Percentiles rank a stretch among this genome's conserved stretches.
phyloP scores from a whole-genome alignment of 2,888 invertebrate genomes.

The Arrhopalites spinosus region DNA sequence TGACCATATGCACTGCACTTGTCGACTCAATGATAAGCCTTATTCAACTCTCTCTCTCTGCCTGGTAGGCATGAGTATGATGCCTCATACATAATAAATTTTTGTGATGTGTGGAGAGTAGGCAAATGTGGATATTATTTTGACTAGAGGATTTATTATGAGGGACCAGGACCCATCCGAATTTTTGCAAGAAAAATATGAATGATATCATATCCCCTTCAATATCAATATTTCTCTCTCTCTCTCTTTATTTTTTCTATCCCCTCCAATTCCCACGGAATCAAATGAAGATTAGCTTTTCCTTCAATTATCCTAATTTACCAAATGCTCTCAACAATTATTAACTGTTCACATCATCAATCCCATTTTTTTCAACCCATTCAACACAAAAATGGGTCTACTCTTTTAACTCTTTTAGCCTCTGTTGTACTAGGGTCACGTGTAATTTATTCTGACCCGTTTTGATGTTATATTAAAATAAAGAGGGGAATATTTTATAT shows the following conservation, averaged over 20 bases:
- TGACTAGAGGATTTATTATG: not conserved
- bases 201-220: not conserved
- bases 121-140: too few relatives aligned
- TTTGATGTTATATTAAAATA: too few relatives aligned
- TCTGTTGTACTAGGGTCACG: too few relatives aligned
- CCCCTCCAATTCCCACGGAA: not conserved
- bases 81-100: too few relatives aligned
- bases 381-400: not conserved
- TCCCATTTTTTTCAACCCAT: not conserved
- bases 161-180: not conserved
- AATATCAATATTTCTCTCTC: not conserved
- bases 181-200: constrained; percentile 7
- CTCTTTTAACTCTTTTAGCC: too few relatives aligned
- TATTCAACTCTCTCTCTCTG: too few relatives aligned
- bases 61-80: too few relatives aligned
- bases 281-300: constrained; percentile 16
- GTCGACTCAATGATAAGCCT: too few relatives aligned
- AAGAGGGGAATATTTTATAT: too few relatives aligned
- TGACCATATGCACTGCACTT: not conserved
- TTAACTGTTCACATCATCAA: not conserved
- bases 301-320: constrained; percentile 7
- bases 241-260: not conserved
- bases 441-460: too few relatives aligned
- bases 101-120: too few relatives aligned
- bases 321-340: constrained; percentile 17